Base-by-base conservation (phyloP, 2,797 vertebrate species). In the Apogon talboti region DNA sequence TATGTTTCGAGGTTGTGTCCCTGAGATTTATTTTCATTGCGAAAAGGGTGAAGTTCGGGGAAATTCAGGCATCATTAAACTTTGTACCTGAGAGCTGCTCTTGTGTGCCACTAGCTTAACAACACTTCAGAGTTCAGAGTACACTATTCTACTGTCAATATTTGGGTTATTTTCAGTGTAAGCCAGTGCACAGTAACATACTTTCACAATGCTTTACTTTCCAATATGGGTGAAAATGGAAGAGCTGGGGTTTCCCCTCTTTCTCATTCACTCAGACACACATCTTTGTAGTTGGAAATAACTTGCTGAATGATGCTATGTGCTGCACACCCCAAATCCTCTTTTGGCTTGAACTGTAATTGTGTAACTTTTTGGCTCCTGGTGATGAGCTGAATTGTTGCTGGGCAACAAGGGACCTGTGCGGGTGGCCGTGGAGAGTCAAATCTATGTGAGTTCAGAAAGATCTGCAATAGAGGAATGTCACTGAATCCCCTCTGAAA, bases 361-460 rank as follows among this genome's bases (percentile, higher is more conserved):
- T 85, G 82, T 87, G 76, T 81, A 88, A 86, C 82, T 82, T 85
- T 86, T 77, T 89, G 79, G 78, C 77, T 83, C 81, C 68, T 79
- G 15, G 76, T 79, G 85, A 89, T 82, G 89, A 91, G 87, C 79
- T 63, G 90, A 81, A 80, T 87, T 84, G 92, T 93, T 93, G 91
- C 92, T 16, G 77, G 84, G 92, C 92, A 93, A 93, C 92, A 91
- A 83, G 90, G 82, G 89, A 91, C 89, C 83, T 84, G 81, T 79
- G 85, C 73, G 57, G 81, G 80, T 78, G 83, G 83, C 82, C 60
- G 14, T 33, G 62, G 71, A 83, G 78, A 80, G 76, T 71, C 37
- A n/a, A 56, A 80, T 77, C 79, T 47, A 8, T 50, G 53, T 6
- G 43, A 53, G 78, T 75, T 84, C 71, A 69, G 48, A 73, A 57